phyloP scores from a whole-genome alignment of 2,113 vertebrate genomes.

The Tinamus guttatus region DNA sequence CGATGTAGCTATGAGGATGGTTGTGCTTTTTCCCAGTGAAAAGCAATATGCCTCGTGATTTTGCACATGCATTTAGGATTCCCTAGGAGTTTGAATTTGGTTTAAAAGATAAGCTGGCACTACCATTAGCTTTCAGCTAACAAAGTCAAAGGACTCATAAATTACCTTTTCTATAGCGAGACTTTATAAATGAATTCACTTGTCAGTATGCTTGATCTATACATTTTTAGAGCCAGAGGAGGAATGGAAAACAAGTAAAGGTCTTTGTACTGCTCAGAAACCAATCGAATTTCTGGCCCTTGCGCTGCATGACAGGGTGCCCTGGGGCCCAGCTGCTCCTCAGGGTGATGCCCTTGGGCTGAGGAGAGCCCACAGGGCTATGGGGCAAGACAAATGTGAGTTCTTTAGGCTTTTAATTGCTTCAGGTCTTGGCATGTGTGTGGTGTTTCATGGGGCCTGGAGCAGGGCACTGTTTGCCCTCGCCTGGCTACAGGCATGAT shows the following conservation, averaged over 20 bases:
- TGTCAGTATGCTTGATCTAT: neutral
- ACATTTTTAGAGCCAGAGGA: neutral
- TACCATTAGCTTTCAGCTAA: neutral
- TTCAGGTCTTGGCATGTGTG: accelerated
- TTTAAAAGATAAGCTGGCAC: neutral
- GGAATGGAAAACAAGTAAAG: accelerated
- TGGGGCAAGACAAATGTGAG: accelerated
- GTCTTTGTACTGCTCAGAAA: neutral
- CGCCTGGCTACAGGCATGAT: too few relatives aligned
- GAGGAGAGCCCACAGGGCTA: accelerated
- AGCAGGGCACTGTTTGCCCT: too few relatives aligned
- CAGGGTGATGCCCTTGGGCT: accelerated
- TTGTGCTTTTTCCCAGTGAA: neutral
- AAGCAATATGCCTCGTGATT: neutral
- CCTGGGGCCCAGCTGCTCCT: neutral
- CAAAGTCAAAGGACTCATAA: neutral
- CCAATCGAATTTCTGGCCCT: accelerated
- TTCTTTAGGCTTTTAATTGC: neutral
- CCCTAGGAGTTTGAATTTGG: neutral
- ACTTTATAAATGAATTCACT: neutral
- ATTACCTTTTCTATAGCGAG: neutral
- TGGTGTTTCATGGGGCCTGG: accelerated
- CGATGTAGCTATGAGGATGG: accelerated
- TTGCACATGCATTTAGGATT: neutral
- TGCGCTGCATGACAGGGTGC: neutral